Conservation (phyloP, 2,797 vertebrate species). For the Dryobates pubescens region DNA sequence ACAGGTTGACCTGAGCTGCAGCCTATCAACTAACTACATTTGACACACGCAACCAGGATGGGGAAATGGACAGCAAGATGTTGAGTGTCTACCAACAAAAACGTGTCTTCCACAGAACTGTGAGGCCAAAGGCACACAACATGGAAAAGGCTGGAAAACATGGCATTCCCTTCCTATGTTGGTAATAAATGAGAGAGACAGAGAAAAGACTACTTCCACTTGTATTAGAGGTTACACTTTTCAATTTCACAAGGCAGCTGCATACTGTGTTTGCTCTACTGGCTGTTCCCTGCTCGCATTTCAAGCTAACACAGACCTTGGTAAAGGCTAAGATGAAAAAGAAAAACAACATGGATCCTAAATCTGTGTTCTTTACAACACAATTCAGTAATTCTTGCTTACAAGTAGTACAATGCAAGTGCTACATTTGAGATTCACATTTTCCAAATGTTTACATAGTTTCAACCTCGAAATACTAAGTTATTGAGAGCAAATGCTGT, state of each 20-base stretch:
- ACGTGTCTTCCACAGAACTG: background rate
- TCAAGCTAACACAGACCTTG: background rate
- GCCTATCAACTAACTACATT: background rate
- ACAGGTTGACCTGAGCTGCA: background rate
- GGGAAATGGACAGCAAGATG: background rate
- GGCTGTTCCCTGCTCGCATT: background rate
- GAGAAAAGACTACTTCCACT: background rate
- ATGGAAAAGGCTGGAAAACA: background rate
- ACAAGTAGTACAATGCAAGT: background rate
- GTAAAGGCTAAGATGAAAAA: background rate
- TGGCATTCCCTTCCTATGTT: rapidly evolving
- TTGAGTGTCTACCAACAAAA: background rate
- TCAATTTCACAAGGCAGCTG: background rate
- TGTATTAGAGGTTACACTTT: background rate
- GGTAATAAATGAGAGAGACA: background rate
- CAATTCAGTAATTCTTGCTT: background rate
- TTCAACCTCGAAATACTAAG: background rate
- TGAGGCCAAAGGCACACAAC: background rate
- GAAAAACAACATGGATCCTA: background rate
- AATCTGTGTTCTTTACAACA: background rate
- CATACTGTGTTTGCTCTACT: background rate
- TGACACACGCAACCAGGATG: background rate
- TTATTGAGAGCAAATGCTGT: background rate
- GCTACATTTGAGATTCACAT: background rate
- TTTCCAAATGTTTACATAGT: background rate